Percentiles rank a stretch among this genome's conserved stretches.
Evolutionary conservation across 2,797 vertebrate genomes (phyloP).

Genomic region (Diceros bicornis): DNA sequence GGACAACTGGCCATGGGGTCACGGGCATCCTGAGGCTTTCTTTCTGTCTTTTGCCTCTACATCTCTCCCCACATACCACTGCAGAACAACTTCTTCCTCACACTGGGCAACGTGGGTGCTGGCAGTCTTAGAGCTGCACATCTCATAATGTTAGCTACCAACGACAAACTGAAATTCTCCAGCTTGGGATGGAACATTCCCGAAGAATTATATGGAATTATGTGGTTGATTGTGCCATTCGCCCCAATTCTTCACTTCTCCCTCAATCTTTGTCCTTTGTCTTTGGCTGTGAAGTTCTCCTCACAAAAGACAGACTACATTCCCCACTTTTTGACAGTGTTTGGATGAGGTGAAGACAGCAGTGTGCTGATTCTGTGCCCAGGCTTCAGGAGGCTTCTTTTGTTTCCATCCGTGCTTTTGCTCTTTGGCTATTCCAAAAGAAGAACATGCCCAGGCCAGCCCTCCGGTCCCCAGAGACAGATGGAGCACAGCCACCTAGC

Average conservation of each 20-base stretch:
- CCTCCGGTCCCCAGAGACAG: background rate
- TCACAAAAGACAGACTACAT: background rate
- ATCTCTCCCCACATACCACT: background rate
- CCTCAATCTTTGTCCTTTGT: background rate
- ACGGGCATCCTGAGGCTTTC: background rate
- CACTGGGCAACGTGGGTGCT: background rate
- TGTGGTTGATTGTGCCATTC: background rate
- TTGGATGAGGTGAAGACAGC: background rate
- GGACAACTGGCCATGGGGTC: background rate
- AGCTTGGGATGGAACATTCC: background rate
- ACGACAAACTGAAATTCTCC: background rate
- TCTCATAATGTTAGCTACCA: background rate
- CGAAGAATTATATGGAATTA: background rate
- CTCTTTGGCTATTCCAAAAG: background rate
- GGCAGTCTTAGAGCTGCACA: background rate
- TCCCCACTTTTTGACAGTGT: background rate
- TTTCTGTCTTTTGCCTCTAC: background rate
- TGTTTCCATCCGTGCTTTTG: background rate
- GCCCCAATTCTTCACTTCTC: background rate
- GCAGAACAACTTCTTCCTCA: background rate
- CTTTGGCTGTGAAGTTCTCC: background rate
- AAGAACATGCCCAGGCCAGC: background rate
- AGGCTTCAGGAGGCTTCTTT: background rate
- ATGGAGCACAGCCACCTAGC: background rate
- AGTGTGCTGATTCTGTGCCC: background rate